Base-by-base conservation (phyloP, 2,797 vertebrate genomes). In the Myotis vivesi region DNA sequence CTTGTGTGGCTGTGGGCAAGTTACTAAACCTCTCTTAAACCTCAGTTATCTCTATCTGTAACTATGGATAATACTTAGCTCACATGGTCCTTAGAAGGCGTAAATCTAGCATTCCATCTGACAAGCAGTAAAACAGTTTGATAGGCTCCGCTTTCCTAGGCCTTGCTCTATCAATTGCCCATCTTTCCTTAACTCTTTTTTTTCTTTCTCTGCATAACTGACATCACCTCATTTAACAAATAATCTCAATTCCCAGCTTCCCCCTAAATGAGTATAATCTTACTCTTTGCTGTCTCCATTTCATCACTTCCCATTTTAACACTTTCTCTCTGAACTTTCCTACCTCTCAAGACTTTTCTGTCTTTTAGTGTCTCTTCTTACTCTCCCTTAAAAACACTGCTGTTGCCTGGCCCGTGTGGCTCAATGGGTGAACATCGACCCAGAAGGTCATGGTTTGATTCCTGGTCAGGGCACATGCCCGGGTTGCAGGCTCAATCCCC, bases 1-100 rank as follows among this genome's bases (percentile, higher is more conserved):
- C 51, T 57, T 38, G 8, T 69, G 44, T 71, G 64, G 64, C 49
- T 73, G 23, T 30, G 23, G 44, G 64, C 64, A 94, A 77, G 38
- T 89, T 88, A 33, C 44, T 87, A 69, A 91, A 82, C 23, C 23
- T 41, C 13, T 90, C 84, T 46, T 59, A 86, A 73, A 69, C 77
- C 64, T 88, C 57, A 62, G 30, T 69, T 77, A 75, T 73, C 84
- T 94, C 87, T 25, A 57, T 36, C 41, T 89, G 38, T 75, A 92
- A 93, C n/a, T 53, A 82, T 6, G 17, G 73, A 22, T 87, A 94
- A 89, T 71, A 55, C 51, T 94, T 73, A 64, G 57, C 36, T 96
- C 83, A 72, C 33, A 25, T 4, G 38, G 46, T 68, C 53, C 5
- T 87, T 66, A 62, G 23, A 28, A 94, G 57, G 41, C 92, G 73